Evolutionary conservation across 2,113 vertebrate genomes (phyloP), one percentile per base, ranked within the genome.

Genomic region (Eurystomus gularis): DNA sequence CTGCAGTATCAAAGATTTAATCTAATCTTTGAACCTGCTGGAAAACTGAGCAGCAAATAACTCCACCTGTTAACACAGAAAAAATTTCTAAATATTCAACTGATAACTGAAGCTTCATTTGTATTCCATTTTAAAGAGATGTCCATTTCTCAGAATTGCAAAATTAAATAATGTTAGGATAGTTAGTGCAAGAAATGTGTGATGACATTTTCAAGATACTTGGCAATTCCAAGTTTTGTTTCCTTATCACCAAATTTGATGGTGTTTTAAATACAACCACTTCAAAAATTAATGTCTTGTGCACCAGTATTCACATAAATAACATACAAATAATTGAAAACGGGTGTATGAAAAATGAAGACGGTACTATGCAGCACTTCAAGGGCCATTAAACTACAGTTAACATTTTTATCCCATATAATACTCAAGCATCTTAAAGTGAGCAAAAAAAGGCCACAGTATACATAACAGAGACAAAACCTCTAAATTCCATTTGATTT

Each of bases 51-150:
- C 10, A 68, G 21, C 1, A n/a, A 68, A 57, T 18, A 2, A 4
- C 0, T 1, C 11, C 23, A 24, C 0, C 5, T 4, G 46, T 12
- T 25, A 66, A 52, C 17, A 55, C 17, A 28, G 5, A 29, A 68
- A 33, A 78, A 86, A 42, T 11, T 2, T 21, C 5, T 17, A 48
- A 46, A 10, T 84, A 62, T 60, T 73, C 6, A 3, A 70, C 25
- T 46, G 21, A 54, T 39, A 88, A 82, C 48, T 18, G 11, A 80
- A 90, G 17, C 6, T 54, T 76, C 6, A 69, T 17, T 72, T 92
- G 7, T 8, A 23, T 39, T 80, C 6, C 17, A 19, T 29, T 88
- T 82, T 39, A 11, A 72, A 92, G 15, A 92, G 5, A 69, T 7
- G 28, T 23, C 20, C 0, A 11, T 25, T 93, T 92, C 72, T 86